Conservation (phyloP, 2,888 invertebrate genomes). For the Macrosoma leucophasiata region DNA sequence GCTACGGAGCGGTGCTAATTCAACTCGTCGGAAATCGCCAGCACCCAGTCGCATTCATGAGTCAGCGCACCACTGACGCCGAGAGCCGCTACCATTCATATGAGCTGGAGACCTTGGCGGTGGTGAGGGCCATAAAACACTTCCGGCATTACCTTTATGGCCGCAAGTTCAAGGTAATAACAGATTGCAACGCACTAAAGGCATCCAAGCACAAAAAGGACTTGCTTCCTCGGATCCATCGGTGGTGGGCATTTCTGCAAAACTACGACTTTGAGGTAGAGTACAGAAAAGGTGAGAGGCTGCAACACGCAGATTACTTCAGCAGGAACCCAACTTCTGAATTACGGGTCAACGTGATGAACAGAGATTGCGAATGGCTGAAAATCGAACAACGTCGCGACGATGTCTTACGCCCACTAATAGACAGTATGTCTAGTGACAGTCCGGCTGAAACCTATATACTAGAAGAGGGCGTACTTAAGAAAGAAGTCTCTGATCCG, state of each 20-base stretch:
- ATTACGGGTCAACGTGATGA: conserved; percentile 19
- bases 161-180: conserved; percentile 17
- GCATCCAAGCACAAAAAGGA: conserved; percentile 30
- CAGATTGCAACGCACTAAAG: conserved; percentile 30
- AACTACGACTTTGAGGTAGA: conserved; percentile 24
- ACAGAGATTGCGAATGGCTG: not conserved
- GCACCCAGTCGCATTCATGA: conserved; percentile 17
- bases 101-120: conserved; percentile 22
- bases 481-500: conserved; percentile 6
- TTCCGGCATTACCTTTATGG: conserved; percentile 28
- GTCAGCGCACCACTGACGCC: conserved; percentile 17
- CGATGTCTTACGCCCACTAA: conserved; percentile 13
- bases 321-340: conserved; percentile 15
- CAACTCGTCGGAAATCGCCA: conserved; percentile 11
- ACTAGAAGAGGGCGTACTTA: conserved; percentile 7
- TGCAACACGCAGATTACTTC: conserved; percentile 19
- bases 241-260: conserved; percentile 32
- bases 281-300: conserved; percentile 14
- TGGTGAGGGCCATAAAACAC: conserved; percentile 27
- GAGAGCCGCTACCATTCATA: conserved; percentile 24
- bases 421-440: conserved; percentile 9
- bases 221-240: conserved; percentile 27
- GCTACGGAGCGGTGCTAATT: conserved; percentile 18
- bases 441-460: conserved; percentile 12
- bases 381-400: conserved; percentile 11